These are phyloP conservation scores for Porites australiensis DNA, from an alignment of 64 coral and sea anemone genomes.

Conservation along the genomic window DNA sequence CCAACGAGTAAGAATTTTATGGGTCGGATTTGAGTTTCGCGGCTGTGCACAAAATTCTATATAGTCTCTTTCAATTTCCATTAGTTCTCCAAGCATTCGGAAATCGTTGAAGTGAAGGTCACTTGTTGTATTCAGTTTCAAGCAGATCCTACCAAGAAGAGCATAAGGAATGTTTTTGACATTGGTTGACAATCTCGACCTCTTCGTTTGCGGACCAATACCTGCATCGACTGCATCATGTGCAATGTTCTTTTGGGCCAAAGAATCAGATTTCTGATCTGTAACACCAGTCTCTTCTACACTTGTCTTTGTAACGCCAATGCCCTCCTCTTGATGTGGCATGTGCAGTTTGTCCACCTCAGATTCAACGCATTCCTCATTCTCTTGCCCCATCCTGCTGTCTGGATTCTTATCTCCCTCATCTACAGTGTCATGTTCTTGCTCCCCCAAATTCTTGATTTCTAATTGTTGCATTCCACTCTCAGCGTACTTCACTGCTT, in stretches of 20 bases:
- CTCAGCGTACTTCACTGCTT: not conserved
- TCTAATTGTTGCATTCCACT: not conserved
- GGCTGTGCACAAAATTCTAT: not conserved
- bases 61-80: not conserved
- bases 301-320: not conserved
- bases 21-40: not conserved
- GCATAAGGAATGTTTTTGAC: not conserved
- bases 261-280: not conserved
- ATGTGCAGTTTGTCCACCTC: too few species aligned
- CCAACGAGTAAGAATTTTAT: slow-evolving; percentile 13
- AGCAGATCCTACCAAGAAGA: not conserved
- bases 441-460: not conserved
- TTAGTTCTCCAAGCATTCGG: slow-evolving; percentile 2
- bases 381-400: too few species aligned
- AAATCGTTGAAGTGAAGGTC: not conserved
- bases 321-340: not conserved
- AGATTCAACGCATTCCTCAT: too few species aligned
- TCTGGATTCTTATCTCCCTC: too few species aligned
- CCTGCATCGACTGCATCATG: not conserved
- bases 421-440: not conserved
- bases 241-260: not conserved
- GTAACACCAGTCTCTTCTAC: not conserved
- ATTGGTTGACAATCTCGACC: not conserved
- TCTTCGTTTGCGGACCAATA: not conserved
- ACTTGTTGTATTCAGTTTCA: slow-evolving; percentile 10